phyloP scores from a whole-genome alignment of 2,888 invertebrate genomes.

The Esperia sulphurella region DNA sequence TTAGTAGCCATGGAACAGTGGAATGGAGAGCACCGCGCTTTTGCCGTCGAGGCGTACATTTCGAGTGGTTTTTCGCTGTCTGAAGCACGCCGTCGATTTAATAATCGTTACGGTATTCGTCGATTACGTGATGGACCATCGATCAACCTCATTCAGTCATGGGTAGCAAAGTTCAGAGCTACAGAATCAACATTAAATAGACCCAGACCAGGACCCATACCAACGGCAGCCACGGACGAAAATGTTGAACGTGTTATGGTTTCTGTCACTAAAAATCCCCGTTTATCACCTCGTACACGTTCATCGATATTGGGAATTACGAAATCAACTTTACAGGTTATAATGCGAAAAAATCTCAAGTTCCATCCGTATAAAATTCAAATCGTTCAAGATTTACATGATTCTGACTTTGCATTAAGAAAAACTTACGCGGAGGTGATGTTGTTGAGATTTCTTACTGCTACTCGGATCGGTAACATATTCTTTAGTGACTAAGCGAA shows the following conservation, averaged over 20 bases:
- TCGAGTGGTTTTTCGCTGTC: constrained; percentile 3
- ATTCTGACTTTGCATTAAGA: constrained; percentile 1
- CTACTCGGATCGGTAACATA: background rate
- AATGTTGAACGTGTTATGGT: constrained; percentile 4
- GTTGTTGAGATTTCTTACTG: background rate
- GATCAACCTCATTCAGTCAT: constrained; percentile 9
- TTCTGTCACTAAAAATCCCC: constrained; percentile 7
- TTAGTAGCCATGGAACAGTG: background rate
- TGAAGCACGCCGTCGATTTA: constrained; percentile 6
- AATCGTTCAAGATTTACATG: constrained; percentile 1
- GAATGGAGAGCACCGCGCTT: no score
- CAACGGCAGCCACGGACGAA: background rate
- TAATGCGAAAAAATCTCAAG: constrained; percentile 1
- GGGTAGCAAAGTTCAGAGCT: constrained; percentile 2
- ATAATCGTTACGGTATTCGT: constrained; percentile 7
- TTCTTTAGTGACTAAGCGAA: constrained; percentile 6
- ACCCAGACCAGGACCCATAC: constrained; percentile 4
- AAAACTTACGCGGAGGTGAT: constrained; percentile 8
- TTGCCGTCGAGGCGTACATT: no score
- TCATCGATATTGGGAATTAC: background rate
- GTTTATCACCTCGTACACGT: constrained; percentile 8
- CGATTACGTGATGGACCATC: constrained; percentile 7
- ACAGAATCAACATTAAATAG: constrained; percentile 2
- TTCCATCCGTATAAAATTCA: constrained; percentile 9
- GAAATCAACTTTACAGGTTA: background rate